A percentile compares a stretch with the other conserved stretches of the same genome.
Conservation (phyloP, 2,888 invertebrate species). For the Mesodorylaimus sp. region DNA sequence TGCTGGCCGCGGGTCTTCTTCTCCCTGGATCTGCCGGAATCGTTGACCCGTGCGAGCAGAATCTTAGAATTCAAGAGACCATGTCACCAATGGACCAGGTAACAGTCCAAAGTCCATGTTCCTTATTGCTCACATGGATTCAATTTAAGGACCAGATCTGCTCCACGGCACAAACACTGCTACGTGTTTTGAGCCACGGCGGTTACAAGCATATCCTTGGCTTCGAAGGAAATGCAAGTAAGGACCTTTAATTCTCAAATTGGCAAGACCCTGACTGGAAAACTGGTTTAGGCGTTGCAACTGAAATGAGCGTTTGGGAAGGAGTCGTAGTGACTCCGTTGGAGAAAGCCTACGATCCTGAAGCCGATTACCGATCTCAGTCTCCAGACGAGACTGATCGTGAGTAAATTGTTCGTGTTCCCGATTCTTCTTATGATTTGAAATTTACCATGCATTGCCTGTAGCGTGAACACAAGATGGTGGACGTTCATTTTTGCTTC, state of each 20-base stretch:
- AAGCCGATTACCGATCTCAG: too few relatives aligned
- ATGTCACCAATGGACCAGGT: constrained; percentile 61
- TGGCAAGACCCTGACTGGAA: too few relatives aligned
- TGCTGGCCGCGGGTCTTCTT: constrained; percentile 79
- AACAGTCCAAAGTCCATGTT: too few relatives aligned
- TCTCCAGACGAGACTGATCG: too few relatives aligned
- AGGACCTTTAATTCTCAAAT: too few relatives aligned
- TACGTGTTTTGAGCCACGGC: constrained; percentile 74
- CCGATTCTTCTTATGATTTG: too few relatives aligned
- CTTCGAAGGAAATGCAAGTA: constrained; percentile 39
- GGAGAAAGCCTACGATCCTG: constrained; percentile 64
- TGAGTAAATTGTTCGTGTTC: too few relatives aligned
- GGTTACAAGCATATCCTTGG: constrained; percentile 68
- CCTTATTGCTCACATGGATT: too few relatives aligned
- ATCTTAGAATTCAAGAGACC: constrained; percentile 67
- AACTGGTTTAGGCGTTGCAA: constrained; percentile 47
- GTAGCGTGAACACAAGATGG: too few relatives aligned
- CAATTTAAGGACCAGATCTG: constrained; percentile 65
- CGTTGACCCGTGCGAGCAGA: constrained; percentile 64
- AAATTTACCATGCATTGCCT: too few relatives aligned
- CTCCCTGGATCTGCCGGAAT: constrained; percentile 56
- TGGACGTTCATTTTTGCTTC: too few relatives aligned
- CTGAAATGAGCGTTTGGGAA: constrained; percentile 88
- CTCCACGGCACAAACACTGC: constrained; percentile 72
- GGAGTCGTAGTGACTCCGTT: constrained; percentile 85